Base-by-base conservation (phyloP, 2,888 invertebrate species). In the Xiphydria camelus region DNA sequence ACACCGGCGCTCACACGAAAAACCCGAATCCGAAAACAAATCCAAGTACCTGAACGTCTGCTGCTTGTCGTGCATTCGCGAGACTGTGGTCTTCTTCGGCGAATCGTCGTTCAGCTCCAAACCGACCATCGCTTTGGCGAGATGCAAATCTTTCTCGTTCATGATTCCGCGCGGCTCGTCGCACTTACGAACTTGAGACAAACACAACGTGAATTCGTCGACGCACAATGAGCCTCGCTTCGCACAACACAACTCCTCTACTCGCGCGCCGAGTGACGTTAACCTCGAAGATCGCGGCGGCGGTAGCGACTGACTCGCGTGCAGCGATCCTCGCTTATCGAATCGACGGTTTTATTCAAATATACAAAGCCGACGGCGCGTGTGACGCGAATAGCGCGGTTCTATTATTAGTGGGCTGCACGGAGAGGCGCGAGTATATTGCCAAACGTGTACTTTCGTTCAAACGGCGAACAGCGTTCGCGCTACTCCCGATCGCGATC, bases 111-210 rank as follows among this genome's bases (percentile, higher is more conserved):
- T 75, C 18, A 82, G 78, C 17, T 72, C 65, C 40, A 76, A 66
- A 47, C 77, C 78, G 7, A 85, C 86, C 62, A 90, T 77, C 9
- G 87, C 87, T 45, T 85, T 83, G 3, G 89, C 90, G 64, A 89
- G 77, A 55, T 84, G 82, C 49, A 91, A 69, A 71, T 88, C 86
- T 68, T 83, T 82, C 74, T 89, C 89, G 76, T 88, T 85, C 87
- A 90, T 86, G 9, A 10, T 29, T 14, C 12, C 29, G 15, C n/a
- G n/a, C n/a, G n/a, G n/a, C n/a, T n/a, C n/a, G n/a, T n/a, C n/a
- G n/a, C n/a, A n/a, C n/a, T n/a, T n/a, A n/a, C n/a, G n/a, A n/a
- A n/a, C n/a, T n/a, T n/a, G n/a, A n/a, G n/a, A n/a, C n/a, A n/a
- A n/a, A n/a, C n/a, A n/a, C n/a, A n/a, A n/a, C n/a, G n/a, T n/a